Evolutionary conservation across 2,113 vertebrate genomes (phyloP), one percentile per base, ranked within the genome.

Genomic region (Merops nubicus): DNA sequence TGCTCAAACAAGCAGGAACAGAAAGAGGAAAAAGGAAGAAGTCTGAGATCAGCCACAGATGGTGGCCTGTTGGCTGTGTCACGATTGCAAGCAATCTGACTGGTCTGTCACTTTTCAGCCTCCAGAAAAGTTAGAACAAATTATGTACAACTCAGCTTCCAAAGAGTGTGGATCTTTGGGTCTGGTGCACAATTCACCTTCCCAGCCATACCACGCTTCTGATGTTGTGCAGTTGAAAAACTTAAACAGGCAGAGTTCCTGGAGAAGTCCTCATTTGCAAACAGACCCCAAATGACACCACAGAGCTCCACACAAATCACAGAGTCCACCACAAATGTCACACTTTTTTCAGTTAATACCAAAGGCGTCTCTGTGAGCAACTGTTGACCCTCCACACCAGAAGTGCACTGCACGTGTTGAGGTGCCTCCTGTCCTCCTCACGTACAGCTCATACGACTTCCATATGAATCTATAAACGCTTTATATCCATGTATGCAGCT

Each of bases 381-480:
- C 43, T 42, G 57, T 2, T 54, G 57, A 8, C 21, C 14, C 12
- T 68, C 43, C 34, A 45, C 8, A n/a, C 1, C 0, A 3, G 53
- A 70, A 33, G 28, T 7, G 22, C 20, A 38, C 15, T 11, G 18
- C 38, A 54, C 11, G 2, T 3, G 8, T 38, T 11, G 5, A 76
- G 12, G 21, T 45, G 33, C 22, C 42, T 64, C 34, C 48, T 4
- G 5, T 54, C 18, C n/a, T 75, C n/a, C 48, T 68, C 48, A 23
- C 0, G 0, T 13, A 54, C 11, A 50, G 51, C 12, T 34, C 42
- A 20, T 3, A 33, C 1, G 11, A n/a, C 11, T 62, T 38, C 29
- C 7, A 19, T 1, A 43, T 1, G 1, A 80, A 68, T 15, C 17
- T 42, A 34, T 17, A 53, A 68, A 67, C 69, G 33, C 42, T 12